Evolutionary conservation across 2,113 vertebrate genomes (phyloP).

Genomic region (Neoarius graeffei): DNA sequence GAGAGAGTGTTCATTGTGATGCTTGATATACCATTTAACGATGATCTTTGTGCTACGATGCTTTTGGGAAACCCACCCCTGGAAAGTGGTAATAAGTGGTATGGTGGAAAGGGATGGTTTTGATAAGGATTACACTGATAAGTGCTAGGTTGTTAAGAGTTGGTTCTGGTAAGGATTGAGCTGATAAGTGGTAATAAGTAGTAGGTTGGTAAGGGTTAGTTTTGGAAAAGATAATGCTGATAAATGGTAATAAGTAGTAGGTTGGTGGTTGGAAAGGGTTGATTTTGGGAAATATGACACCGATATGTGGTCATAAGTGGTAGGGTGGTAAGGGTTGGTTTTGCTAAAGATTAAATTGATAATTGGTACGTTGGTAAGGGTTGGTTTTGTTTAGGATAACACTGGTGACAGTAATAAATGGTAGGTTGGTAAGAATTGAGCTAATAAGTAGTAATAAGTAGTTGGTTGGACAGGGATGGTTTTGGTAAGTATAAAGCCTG

Average conservation of each 20-base stretch:
- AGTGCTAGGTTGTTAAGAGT: neutral
- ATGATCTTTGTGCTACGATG: too few species aligned
- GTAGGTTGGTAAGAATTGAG: neutral
- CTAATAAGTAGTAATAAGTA: neutral
- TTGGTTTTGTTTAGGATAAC: neutral
- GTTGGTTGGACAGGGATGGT: neutral
- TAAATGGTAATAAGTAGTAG: neutral
- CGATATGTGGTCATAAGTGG: neutral
- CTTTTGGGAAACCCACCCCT: too few species aligned
- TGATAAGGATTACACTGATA: neutral
- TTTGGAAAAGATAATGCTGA: neutral
- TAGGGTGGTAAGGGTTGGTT: neutral
- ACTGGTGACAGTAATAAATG: neutral
- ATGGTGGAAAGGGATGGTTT: neutral
- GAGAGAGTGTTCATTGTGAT: too few species aligned
- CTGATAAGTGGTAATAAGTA: neutral
- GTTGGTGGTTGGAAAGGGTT: neutral
- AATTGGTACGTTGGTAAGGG: neutral
- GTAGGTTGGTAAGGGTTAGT: neutral
- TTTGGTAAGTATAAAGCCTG: neutral
- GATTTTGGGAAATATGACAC: neutral
- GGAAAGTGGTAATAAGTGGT: neutral
- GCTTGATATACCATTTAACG: too few species aligned
- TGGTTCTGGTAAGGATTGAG: neutral
- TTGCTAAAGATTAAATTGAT: neutral